Evolutionary conservation across 2,113 vertebrate genomes (phyloP), one percentile per base, ranked within the genome.

Genomic region (Mesocricetus auratus): DNA sequence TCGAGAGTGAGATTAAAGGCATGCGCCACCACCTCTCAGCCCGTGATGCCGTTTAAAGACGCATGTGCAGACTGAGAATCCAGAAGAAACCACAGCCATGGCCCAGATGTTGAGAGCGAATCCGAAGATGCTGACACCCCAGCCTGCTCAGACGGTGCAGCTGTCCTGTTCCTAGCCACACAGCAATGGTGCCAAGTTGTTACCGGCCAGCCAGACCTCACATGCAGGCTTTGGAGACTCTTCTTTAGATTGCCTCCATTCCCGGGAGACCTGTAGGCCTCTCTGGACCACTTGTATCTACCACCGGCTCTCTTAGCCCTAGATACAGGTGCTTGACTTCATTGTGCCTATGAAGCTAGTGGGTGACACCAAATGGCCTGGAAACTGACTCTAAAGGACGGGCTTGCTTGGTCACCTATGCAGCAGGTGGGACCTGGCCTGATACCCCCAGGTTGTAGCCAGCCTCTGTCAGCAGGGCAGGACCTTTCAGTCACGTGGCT

Each of bases 171-270:
- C 53, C 1, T 13, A 21, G 1, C 4, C 22, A 0, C 24, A 4
- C 16, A 5, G 39, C 2, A 47, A 11, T 0, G 45, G n/a, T 1
- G 1, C n/a, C 47, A 15, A 0, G 2, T 33, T 29, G 7, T 16
- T 31, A 29, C 26, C 42, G 33, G 90, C 75, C 21, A 29, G 7
- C 66, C 21, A 29, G 15, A 13, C 15, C 47, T 66, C 64, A 3
- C 64, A 33, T 42, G 22, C 24, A 10, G 53, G 56, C 45, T 13
- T 12, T 26, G 31, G 64, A 7, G 0, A 5, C 0, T 3, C 56
- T 26, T 45, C 33, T 53, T 17, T 81, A 13, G 7, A 81, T 16
- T 11, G 17, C 15, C 47, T 24, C 26, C 79, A 33, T 64, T 64
- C 62, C 62, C 29, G 24, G 62, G 62, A 64, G 62, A 29, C 62